A percentile compares a stretch with the other conserved stretches of the same genome.
Conservation (phyloP, 2,888 invertebrate genomes). For the Caenorhabditis afra region DNA sequence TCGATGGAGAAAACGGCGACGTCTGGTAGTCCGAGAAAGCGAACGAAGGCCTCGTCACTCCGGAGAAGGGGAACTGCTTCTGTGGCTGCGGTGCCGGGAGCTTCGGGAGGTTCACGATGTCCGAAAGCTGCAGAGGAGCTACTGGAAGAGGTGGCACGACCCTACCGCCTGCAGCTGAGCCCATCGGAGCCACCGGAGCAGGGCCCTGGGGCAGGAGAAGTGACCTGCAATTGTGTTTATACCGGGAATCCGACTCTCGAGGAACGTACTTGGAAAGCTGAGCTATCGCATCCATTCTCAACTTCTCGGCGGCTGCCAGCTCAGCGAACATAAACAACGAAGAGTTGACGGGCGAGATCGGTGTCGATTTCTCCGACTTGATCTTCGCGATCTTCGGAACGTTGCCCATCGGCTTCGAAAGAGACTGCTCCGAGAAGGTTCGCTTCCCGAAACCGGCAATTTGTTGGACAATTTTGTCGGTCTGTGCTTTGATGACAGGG, state of each 20-base stretch:
- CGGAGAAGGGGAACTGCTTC: constrained; percentile 8
- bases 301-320: constrained; percentile 56
- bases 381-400: constrained; percentile 61
- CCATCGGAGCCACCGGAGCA: not conserved
- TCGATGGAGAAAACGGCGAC: not conserved
- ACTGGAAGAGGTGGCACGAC: constrained; percentile 25
- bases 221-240: not conserved
- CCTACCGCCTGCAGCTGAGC: too few relatives aligned
- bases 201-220: not conserved
- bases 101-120: constrained; percentile 18
- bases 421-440: constrained; percentile 58
- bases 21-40: constrained; percentile 32
- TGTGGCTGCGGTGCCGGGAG: constrained; percentile 16
- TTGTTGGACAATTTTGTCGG: constrained; percentile 53
- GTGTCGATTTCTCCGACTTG: constrained; percentile 28
- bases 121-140: constrained; percentile 25
- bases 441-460: constrained; percentile 61
- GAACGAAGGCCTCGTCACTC: constrained; percentile 1
- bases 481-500: constrained; percentile 63
- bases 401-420: constrained; percentile 25
- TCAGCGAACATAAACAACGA: constrained; percentile 68
- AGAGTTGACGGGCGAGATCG: constrained; percentile 17
- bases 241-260: not conserved
- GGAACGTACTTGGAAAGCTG: constrained; percentile 37
- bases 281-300: constrained; percentile 40